Base-by-base conservation (phyloP, 2,113 vertebrate genomes). In the Tragelaphus scriptus region DNA sequence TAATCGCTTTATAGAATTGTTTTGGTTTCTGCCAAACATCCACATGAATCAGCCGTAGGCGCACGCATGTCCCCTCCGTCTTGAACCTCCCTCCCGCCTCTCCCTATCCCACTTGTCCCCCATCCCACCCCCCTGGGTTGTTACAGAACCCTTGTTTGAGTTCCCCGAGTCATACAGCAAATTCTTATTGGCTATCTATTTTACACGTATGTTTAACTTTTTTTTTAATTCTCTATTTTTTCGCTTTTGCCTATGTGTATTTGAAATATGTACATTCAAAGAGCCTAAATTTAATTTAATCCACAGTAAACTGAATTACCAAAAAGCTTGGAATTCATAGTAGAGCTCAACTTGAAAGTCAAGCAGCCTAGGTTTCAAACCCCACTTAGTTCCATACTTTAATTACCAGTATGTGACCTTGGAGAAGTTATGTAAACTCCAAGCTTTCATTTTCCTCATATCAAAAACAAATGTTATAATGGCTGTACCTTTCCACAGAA, bases 241-340 rank as follows among this genome's bases (percentile, higher is more conserved):
- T 79, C 51, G 4, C 40, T 36, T 95, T 92, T 84, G 36, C 26
- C 40, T 77, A 77, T 49, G 68, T 47, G 19, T 56, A 85, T 51
- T 96, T 89, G 71, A 95, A 91, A 93, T 86, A 77, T 25, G 55
- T 36, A 28, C 44, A 91, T 51, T 91, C 87, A 80, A 63, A 90
- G 32, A 36, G 40, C 14, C 47, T 77, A 68, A n/a, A 90, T 85
- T 87, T 90, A 80, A 95, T 82, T 93, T 85, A 91, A 61, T 90
- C 26, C 92, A 0, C 30, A 87, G 85, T 94, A 97, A 90, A 65
- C 49, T 51, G 16, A 94, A 92, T 79, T 96, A 49, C 14, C 59
- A 79, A 12, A 92, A 49, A 82, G 59, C 8, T 56, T 65, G 36
- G 47, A 91, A 61, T 65, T 90, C 28, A 61, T 15, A 30, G 13